Evolutionary conservation across 2,797 vertebrate species (phyloP), one percentile per base, ranked within the genome.

Genomic region (Onychomys torridus): DNA sequence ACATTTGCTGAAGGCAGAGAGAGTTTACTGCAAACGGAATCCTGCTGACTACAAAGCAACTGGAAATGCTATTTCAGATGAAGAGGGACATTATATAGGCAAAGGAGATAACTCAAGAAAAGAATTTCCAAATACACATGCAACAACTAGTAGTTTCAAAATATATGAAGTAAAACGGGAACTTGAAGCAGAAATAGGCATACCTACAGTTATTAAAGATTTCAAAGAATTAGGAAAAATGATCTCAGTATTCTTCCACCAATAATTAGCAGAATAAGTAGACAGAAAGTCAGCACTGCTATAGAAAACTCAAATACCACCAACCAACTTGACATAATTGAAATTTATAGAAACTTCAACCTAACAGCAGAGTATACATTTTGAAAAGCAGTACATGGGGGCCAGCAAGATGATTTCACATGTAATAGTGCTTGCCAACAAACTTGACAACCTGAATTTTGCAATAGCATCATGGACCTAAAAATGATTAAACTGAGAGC

Each of bases 261-360:
- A 40, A 57, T 73, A 55, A 57, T 95, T 81, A 95, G 93, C 63
- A 95, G 21, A 95, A 71, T 85, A 95, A 93, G 16, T 84, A 94
- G 81, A 93, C 29, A 93, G 65, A 93, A 96, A 97, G 93, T 89
- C 76, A 87, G 43, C 92, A 94, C 93, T 32, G 4, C 19, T 90
- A 85, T 16, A 77, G 43, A 67, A 29, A 87, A 89, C 23, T 67
- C 90, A 95, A 95, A 93, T 95, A 69, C 61, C 59, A 59, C 57
- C 4, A 2, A 96, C 32, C 46, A 57, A 92, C 19, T 61, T 90
- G 34, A 84, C 76, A 61, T 84, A 96, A 90, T 46, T 95, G 71
- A 93, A 59, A 88, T 92, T 95, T 93, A 90, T 49, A 90, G 61
- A 95, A 63, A n/a, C 52, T 40, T 97, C 21, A 85, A 57, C 29